phyloP scores from a whole-genome alignment of 2,888 invertebrate species.

The Caenorhabditis sp. region DNA sequence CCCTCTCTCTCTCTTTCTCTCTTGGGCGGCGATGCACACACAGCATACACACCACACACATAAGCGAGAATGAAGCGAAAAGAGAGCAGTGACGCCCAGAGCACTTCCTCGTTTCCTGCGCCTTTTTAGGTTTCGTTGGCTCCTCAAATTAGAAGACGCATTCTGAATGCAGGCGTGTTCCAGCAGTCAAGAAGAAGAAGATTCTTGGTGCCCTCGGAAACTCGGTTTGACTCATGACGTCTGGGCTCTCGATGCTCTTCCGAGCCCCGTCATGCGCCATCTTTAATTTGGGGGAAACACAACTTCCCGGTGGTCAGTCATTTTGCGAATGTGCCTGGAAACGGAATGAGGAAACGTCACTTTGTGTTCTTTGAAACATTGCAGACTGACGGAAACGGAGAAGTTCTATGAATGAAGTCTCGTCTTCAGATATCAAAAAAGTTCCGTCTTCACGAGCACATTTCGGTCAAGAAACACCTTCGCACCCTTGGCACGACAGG shows the following conservation, averaged over 20 bases:
- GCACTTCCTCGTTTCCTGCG: slow-evolving; percentile 50
- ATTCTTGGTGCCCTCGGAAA: slow-evolving; percentile 25
- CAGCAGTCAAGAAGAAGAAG: neutral
- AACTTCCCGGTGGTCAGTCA: slow-evolving; percentile 44
- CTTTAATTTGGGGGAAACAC: slow-evolving; percentile 20
- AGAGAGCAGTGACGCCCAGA: slow-evolving; percentile 54
- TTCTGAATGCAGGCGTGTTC: no score
- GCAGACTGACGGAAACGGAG: slow-evolving; percentile 10
- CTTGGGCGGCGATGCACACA: slow-evolving; percentile 45
- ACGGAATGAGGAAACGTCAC: slow-evolving; percentile 25
- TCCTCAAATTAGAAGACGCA: neutral
- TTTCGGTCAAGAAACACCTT: no score
- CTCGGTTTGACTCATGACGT: neutral
- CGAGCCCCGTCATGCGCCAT: neutral
- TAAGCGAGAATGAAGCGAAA: slow-evolving; percentile 46
- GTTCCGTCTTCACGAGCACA: neutral
- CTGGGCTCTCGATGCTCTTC: neutral
- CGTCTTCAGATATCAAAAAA: neutral
- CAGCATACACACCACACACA: slow-evolving; percentile 44
- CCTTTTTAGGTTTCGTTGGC: slow-evolving; percentile 23
- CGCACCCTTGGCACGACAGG: no score
- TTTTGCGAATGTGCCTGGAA: neutral
- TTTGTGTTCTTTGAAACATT: slow-evolving; percentile 32
- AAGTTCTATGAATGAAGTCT: slow-evolving; percentile 27
- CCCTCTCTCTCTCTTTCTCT: slow-evolving; percentile 6